phyloP scores from a whole-genome alignment of 2,888 invertebrate genomes.

The Hirtodrosophila confusa region DNA sequence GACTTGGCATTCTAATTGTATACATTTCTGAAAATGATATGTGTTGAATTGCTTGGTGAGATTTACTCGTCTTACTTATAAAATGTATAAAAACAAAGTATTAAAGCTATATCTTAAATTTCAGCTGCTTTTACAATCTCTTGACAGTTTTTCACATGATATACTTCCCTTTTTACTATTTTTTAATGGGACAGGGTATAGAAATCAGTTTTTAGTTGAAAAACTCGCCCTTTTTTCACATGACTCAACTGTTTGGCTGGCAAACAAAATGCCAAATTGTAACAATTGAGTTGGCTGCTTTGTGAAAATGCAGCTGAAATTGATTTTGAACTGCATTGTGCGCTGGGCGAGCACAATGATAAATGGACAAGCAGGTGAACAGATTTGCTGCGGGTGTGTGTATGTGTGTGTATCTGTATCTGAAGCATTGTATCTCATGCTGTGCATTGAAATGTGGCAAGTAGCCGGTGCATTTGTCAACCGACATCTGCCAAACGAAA shows the following conservation, averaged over 20 bases:
- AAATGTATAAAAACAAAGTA: too few species aligned
- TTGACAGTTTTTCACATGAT: background rate
- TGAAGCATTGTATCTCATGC: conserved; percentile 17
- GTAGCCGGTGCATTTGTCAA: conserved; percentile 7
- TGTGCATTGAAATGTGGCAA: conserved; percentile 42
- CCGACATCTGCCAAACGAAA: conserved; percentile 13
- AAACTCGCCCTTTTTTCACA: conserved; percentile 27
- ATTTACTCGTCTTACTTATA: too few species aligned
- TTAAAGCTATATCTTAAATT: too few species aligned
- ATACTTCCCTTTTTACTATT: background rate
- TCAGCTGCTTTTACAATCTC: too few species aligned
- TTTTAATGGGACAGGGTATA: conserved; percentile 6
- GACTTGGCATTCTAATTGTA: too few species aligned
- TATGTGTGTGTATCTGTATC: conserved; percentile 11
- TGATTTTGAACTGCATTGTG: conserved; percentile 53
- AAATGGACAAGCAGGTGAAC: conserved; percentile 56
- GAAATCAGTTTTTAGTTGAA: background rate
- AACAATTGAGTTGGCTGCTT: conserved; percentile 48
- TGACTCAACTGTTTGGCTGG: conserved; percentile 46
- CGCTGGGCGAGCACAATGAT: conserved; percentile 27
- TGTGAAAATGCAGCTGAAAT: conserved; percentile 47
- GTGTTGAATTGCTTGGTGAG: too few species aligned
- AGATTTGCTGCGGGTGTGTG: conserved; percentile 26
- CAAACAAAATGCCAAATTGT: conserved; percentile 56
- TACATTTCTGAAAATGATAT: too few species aligned